A percentile compares a stretch with the other conserved stretches of the same genome.
These are phyloP conservation scores for Magallana angulata DNA, from an alignment of 1,140 invertebrate species.

Conservation along the genomic window DNA sequence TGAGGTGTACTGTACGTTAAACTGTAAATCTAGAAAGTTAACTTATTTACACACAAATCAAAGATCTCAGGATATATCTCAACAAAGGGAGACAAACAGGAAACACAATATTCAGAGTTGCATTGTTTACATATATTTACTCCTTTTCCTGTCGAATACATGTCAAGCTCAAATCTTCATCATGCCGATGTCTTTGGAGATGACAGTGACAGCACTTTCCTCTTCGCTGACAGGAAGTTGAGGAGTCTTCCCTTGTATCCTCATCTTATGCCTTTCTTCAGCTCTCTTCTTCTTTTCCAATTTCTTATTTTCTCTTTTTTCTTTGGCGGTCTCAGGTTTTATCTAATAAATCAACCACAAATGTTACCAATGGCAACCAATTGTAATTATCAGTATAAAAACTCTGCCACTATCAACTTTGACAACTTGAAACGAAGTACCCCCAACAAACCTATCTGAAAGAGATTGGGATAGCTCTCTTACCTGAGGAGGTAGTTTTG, in stretches of 20 bases:
- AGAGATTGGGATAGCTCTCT: background rate
- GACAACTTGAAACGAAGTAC: no score
- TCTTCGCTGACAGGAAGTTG: slow-evolving; percentile 55
- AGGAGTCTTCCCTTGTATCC: slow-evolving; percentile 57
- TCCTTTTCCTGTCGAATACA: background rate
- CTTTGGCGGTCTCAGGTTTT: slow-evolving; percentile 53
- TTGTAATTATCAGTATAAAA: background rate
- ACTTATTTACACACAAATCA: no score
- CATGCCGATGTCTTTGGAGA: slow-evolving; percentile 60
- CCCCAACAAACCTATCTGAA: background rate
- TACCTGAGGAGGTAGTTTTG: slow-evolving; percentile 55
- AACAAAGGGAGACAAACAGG: no score
- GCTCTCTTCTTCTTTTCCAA: slow-evolving; percentile 74
- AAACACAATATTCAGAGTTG: no score
- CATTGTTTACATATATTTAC: no score
- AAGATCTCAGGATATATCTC: no score
- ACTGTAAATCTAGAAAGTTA: no score
- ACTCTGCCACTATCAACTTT: no score
- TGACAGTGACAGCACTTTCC: slow-evolving; percentile 58
- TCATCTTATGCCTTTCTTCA: slow-evolving; percentile 69
- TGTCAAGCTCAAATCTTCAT: slow-evolving; percentile 54
- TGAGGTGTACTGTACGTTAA: no score
- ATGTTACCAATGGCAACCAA: background rate
- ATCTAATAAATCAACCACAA: background rate
- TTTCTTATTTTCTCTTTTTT: slow-evolving; percentile 71